Evolutionary conservation across 2,888 invertebrate genomes (phyloP).

Genomic region (Caenorhabditis imperialis): DNA sequence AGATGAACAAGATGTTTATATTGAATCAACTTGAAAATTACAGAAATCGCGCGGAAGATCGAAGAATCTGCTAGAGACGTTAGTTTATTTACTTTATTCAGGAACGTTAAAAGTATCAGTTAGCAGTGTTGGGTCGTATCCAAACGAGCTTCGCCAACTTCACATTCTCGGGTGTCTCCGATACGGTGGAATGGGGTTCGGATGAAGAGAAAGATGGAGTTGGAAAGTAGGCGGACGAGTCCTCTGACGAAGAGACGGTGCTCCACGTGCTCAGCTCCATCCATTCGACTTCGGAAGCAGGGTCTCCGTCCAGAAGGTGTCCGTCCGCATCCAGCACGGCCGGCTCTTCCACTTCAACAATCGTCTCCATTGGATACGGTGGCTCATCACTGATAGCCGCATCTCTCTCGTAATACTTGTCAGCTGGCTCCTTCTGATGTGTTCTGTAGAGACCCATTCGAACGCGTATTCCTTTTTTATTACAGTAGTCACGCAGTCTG

Average conservation of each 20-base stretch:
- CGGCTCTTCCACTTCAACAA: slow-evolving; percentile 28
- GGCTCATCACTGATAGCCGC: slow-evolving; percentile 28
- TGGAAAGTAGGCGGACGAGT: slow-evolving; percentile 14
- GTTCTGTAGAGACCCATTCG: slow-evolving; percentile 34
- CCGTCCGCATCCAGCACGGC: slow-evolving; percentile 31
- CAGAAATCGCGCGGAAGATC: slow-evolving; percentile 17
- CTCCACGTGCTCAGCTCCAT: slow-evolving; percentile 27
- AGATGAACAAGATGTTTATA: background rate
- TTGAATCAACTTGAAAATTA: background rate
- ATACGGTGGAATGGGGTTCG: slow-evolving; percentile 31
- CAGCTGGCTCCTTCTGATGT: slow-evolving; percentile 33
- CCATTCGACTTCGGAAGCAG: slow-evolving; percentile 14
- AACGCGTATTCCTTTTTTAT: slow-evolving; percentile 28
- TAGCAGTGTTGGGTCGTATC: slow-evolving; percentile 10
- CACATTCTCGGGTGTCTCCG: slow-evolving; percentile 28
- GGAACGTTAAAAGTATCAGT: no score
- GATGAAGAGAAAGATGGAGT: slow-evolving; percentile 27
- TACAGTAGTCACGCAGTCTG: slow-evolving; percentile 33
- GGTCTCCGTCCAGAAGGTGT: slow-evolving; percentile 21
- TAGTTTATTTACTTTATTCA: slow-evolving; percentile 10
- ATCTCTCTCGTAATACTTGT: slow-evolving; percentile 44
- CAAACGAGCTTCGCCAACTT: slow-evolving; percentile 25
- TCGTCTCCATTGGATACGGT: slow-evolving; percentile 32
- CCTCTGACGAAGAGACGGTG: background rate
- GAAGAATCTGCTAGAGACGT: background rate